Evolutionary conservation across 2,113 vertebrate genomes (phyloP), one percentile per base, ranked within the genome.

Genomic region (Zosterops japonicus): DNA sequence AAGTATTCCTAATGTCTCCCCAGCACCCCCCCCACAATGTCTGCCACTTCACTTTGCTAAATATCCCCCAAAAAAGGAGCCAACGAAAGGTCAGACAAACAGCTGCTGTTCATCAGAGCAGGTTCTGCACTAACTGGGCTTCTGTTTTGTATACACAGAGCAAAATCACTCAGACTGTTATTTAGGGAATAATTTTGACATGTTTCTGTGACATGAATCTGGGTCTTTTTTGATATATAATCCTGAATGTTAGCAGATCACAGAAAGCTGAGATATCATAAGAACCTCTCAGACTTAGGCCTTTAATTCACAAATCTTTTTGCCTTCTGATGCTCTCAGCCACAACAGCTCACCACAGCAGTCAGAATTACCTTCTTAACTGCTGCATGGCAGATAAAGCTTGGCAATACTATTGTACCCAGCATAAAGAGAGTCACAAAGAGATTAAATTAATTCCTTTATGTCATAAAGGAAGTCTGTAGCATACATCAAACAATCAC

Each of bases 361-460:
- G 72, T 70, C 72, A 78, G 49, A 95, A 93, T 81, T 82, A 93
- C 86, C 80, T 83, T 86, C 89, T 90, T 49, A 95, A 84, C 72
- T 87, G 86, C 85, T 92, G 65, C 77, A 78, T 18, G 46, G 69
- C 29, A 95, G 76, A 86, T 81, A 92, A 75, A 92, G 69, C 92
- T 91, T 75, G 76, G 69, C 93, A 96, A 78, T 89, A 57, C 60
- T 86, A 90, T 81, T 64, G 89, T 79, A 92, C 22, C 76, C 83
- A 92, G 74, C n/a, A 93, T 33, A 89, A 84, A 94, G 36, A 86
- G 68, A 87, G 68, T 70, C 71, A 88, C 75, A 81, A 91, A 83
- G 76, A 95, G 80, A 93, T 87, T 86, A 88, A 76, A 85, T 94
- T 83, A 96, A 94, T 93, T 93, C 85, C 53, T 88, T 90, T 87